These are phyloP conservation scores for Thera britannica DNA, from an alignment of 2,888 invertebrate genomes.

Conservation along the genomic window DNA sequence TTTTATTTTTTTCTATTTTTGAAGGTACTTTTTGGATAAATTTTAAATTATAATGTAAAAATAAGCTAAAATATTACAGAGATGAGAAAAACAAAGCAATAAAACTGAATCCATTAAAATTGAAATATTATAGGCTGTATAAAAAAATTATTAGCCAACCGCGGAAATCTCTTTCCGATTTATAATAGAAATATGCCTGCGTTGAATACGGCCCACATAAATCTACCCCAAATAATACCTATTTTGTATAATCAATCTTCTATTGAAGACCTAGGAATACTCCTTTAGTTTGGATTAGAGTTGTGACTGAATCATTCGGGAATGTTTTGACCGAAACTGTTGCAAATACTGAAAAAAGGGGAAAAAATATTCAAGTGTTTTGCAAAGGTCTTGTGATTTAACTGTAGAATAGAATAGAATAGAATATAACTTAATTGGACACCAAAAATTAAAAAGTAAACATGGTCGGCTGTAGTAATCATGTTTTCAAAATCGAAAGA, in stretches of 20 bases:
- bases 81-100: no score
- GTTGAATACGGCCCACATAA: slow-evolving; percentile 26
- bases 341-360: no score
- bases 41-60: background rate
- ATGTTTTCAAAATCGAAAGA: no score
- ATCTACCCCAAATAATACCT: slow-evolving; percentile 19
- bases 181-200: slow-evolving; percentile 14
- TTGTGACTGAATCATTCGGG: background rate
- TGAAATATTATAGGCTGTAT: background rate
- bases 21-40: background rate
- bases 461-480: no score
- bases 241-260: slow-evolving; percentile 33
- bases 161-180: slow-evolving; percentile 11
- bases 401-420: no score
- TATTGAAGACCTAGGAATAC: slow-evolving; percentile 35
- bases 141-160: background rate
- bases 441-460: no score
- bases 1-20: background rate
- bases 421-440: no score
- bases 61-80: no score
- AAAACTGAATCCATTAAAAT: background rate
- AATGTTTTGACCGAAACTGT: background rate
- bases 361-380: no score
- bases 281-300: slow-evolving; percentile 24
- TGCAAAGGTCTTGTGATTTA: no score